A percentile compares a stretch with the other conserved stretches of the same genome.
Evolutionary conservation across 2,888 invertebrate genomes (phyloP).

Genomic region (Pelosia muscerda): DNA sequence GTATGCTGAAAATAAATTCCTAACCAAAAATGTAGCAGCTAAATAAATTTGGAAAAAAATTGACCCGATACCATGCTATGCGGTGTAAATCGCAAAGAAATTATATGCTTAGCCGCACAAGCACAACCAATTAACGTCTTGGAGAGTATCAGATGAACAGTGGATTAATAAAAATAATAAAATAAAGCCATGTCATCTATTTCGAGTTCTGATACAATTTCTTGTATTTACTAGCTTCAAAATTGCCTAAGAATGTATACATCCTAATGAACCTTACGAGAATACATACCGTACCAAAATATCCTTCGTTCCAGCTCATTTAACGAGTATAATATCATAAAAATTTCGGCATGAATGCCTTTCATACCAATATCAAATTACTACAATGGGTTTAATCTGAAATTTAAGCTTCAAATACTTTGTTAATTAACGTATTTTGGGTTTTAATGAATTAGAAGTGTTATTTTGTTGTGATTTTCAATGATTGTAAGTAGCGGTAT

Average conservation of each 20-base stretch:
- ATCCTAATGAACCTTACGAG: neutral
- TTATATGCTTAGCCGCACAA: no score
- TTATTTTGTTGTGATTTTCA: neutral
- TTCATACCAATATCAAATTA: neutral
- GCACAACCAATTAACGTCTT: no score
- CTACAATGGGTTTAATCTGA: slow-evolving; percentile 5
- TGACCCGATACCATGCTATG: no score
- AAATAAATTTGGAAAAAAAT: no score
- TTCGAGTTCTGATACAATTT: neutral
- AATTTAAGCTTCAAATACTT: slow-evolving; percentile 5
- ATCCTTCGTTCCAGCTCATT: neutral
- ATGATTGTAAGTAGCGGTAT: neutral
- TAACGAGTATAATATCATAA: neutral
- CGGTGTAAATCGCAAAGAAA: no score
- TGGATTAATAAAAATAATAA: no score
- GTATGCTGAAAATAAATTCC: no score
- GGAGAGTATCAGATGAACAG: no score
- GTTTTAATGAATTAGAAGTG: neutral
- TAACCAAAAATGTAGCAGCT: no score
- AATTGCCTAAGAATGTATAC: neutral
- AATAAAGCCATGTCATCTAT: neutral
- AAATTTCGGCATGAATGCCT: neutral
- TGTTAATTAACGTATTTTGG: neutral
- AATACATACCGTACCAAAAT: neutral
- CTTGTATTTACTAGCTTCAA: neutral